Percentiles rank a stretch among this genome's conserved stretches.
phyloP scores from a whole-genome alignment of 1,140 invertebrate species.

The Ostrea edulis region DNA sequence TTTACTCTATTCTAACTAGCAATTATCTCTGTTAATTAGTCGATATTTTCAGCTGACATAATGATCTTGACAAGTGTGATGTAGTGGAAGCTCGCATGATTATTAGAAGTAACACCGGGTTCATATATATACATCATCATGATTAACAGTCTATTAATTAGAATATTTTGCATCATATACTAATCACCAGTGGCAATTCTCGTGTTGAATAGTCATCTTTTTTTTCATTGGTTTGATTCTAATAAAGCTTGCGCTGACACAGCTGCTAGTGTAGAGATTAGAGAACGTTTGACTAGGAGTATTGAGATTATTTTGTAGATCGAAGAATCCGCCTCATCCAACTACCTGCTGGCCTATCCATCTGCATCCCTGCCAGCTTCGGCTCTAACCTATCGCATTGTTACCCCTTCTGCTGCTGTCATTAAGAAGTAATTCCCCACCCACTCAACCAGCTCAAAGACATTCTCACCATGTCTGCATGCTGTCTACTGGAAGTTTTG shows the following conservation, averaged over 20 bases:
- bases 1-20: background rate
- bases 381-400: constrained; percentile 30
- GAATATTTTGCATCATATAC: background rate
- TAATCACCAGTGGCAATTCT: background rate
- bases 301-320: constrained; percentile 42
- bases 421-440: constrained; percentile 25
- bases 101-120: background rate
- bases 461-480: background rate
- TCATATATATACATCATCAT: no score
- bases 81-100: background rate
- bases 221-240: background rate
- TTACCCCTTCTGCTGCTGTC: constrained; percentile 8
- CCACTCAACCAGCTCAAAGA: background rate
- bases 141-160: background rate
- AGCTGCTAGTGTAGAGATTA: background rate
- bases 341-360: constrained; percentile 43
- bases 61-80: constrained; percentile 35
- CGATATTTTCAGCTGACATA: constrained; percentile 3
- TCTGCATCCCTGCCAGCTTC: constrained; percentile 1
- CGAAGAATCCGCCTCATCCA: constrained; percentile 34
- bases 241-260: background rate
- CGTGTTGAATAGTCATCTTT: background rate
- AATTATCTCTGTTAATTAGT: background rate
- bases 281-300: constrained; percentile 2
- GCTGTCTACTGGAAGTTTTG: background rate